Percentiles rank a stretch among this genome's conserved stretches.
Evolutionary conservation across 1,140 invertebrate genomes (phyloP).

Genomic region (Amphibalanus amphitrite): DNA sequence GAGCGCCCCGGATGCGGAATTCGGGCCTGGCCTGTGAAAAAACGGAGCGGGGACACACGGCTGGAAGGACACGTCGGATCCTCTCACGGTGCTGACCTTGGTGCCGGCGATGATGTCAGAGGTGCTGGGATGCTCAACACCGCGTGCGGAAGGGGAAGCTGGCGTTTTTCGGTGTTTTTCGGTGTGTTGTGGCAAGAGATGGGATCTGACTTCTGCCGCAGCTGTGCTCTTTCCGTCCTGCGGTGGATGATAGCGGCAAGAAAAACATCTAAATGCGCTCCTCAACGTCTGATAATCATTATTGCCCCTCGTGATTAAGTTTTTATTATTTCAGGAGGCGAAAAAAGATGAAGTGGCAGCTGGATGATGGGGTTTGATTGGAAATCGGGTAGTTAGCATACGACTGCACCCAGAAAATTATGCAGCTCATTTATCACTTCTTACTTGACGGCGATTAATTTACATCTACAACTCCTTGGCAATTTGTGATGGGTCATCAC

Average conservation of each 20-base stretch:
- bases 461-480: background rate
- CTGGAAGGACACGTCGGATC: background rate
- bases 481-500: background rate
- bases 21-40: background rate
- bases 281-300: background rate
- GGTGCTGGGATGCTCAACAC: background rate
- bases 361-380: background rate
- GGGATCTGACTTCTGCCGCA: no score
- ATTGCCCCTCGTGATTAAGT: background rate
- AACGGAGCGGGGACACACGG: background rate
- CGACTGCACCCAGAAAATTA: background rate
- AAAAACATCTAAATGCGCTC: background rate
- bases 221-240: no score
- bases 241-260: background rate
- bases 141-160: background rate
- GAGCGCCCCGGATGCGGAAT: background rate
- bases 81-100: background rate
- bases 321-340: background rate
- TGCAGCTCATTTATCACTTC: background rate
- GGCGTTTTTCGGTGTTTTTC: no score
- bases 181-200: background rate
- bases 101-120: no score
- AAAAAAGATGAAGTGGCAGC: background rate
- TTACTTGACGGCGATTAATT: background rate
- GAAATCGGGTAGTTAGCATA: background rate